Evolutionary conservation across 2,888 invertebrate genomes (phyloP).

Genomic region (Eupithecia dodoneata): DNA sequence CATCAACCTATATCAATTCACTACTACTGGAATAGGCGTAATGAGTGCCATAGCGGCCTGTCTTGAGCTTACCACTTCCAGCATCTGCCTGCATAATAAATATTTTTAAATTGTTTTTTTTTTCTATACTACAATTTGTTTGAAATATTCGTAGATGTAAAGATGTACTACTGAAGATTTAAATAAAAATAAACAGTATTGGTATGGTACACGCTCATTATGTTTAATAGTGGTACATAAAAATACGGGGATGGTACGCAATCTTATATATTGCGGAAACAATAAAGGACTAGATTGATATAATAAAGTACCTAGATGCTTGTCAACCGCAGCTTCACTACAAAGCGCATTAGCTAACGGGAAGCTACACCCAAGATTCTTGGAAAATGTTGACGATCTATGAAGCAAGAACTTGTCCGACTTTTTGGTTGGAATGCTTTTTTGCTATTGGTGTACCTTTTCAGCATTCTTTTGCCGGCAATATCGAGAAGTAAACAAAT

Average conservation of each 20-base stretch:
- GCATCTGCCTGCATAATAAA: background rate
- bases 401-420: background rate
- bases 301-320: constrained; percentile 49
- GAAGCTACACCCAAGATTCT: background rate
- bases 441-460: background rate
- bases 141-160: no score
- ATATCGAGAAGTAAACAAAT: background rate
- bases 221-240: background rate
- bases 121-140: no score
- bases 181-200: background rate
- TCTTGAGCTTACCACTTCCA: no score
- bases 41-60: no score
- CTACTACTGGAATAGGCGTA: no score
- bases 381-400: constrained; percentile 4
- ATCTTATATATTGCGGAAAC: constrained; percentile 65
- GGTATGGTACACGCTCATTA: background rate
- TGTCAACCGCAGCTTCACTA: constrained; percentile 30
- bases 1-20: no score
- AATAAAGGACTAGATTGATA: constrained; percentile 61
- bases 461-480: background rate
- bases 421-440: background rate
- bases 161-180: background rate
- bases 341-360: constrained; percentile 24
- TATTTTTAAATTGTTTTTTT: background rate
- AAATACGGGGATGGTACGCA: constrained; percentile 36